A percentile compares a stretch with the other conserved stretches of the same genome.
These are phyloP conservation scores for Orbicella faveolata DNA, from an alignment of 64 coral and sea anemone species.

Conservation along the genomic window DNA sequence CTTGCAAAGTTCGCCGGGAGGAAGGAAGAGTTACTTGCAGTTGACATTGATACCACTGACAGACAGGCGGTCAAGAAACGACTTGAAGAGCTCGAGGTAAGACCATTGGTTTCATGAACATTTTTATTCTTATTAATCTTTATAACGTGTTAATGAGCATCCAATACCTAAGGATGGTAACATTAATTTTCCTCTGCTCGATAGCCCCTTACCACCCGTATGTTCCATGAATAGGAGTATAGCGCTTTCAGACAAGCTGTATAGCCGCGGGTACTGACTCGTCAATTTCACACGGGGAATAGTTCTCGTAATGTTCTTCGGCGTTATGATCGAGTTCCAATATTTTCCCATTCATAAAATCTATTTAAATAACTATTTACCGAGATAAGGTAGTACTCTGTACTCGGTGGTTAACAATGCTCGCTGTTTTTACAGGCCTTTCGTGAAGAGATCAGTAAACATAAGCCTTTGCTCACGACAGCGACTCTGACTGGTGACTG, in stretches of 20 bases:
- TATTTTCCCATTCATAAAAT: too few species aligned
- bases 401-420: neutral
- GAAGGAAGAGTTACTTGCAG: slow-evolving; percentile 53
- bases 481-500: slow-evolving; percentile 81
- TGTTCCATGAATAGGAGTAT: too few species aligned
- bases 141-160: too few species aligned
- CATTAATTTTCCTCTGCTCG: too few species aligned
- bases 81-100: slow-evolving; percentile 82
- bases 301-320: neutral
- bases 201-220: too few species aligned
- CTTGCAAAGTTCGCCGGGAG: slow-evolving; percentile 74
- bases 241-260: too few species aligned
- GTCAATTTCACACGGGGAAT: neutral
- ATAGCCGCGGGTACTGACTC: too few species aligned
- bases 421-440: slow-evolving; percentile 43
- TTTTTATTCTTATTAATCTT: neutral
- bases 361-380: neutral
- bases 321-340: too few species aligned
- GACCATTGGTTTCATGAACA: neutral
- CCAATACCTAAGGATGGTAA: too few species aligned
- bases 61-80: slow-evolving; percentile 54
- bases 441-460: slow-evolving; percentile 42
- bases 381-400: neutral
- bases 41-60: slow-evolving; percentile 64
- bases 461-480: slow-evolving; percentile 74